phyloP scores from a whole-genome alignment of 2,113 vertebrate genomes.

The Siphamia tubifer region DNA sequence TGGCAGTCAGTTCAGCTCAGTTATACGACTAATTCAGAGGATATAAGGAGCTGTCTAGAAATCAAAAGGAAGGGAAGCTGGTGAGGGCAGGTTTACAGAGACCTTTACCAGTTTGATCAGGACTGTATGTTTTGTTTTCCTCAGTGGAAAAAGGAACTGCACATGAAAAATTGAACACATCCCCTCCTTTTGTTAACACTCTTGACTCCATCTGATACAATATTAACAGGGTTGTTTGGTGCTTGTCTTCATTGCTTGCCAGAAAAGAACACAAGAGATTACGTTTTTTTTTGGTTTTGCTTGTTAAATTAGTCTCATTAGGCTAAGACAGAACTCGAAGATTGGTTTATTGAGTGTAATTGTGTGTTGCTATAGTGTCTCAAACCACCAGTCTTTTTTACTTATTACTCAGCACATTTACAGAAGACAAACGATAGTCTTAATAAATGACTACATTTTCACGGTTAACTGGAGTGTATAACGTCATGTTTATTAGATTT shows the following conservation, averaged over 20 bases:
- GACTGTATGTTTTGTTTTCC: slow-evolving; percentile 38
- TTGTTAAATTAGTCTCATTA: slow-evolving; percentile 3
- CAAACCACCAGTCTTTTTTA: not conserved
- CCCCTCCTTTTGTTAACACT: slow-evolving; percentile 48
- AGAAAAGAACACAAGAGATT: not conserved
- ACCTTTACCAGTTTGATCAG: slow-evolving; percentile 55
- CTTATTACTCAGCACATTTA: not conserved
- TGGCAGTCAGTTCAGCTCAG: slow-evolving; percentile 20
- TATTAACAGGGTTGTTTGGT: slow-evolving; percentile 55
- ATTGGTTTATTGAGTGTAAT: not conserved
- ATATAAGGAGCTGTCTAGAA: not conserved
- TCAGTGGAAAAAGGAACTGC: slow-evolving; percentile 24
- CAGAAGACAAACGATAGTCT: not conserved
- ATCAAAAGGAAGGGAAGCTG: not conserved
- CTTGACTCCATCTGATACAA: slow-evolving; percentile 41
- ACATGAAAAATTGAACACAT: slow-evolving; percentile 60
- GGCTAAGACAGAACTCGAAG: not conserved
- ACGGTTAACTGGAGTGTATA: too few species aligned
- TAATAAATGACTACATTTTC: too few species aligned
- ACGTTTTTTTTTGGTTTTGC: not conserved
- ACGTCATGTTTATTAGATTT: too few species aligned
- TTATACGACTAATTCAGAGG: slow-evolving; percentile 5
- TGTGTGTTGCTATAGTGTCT: not conserved
- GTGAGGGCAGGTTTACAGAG: slow-evolving; percentile 17
- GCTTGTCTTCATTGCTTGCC: slow-evolving; percentile 11